Conservation (phyloP, 2,888 invertebrate species). For the Cenopis cana region DNA sequence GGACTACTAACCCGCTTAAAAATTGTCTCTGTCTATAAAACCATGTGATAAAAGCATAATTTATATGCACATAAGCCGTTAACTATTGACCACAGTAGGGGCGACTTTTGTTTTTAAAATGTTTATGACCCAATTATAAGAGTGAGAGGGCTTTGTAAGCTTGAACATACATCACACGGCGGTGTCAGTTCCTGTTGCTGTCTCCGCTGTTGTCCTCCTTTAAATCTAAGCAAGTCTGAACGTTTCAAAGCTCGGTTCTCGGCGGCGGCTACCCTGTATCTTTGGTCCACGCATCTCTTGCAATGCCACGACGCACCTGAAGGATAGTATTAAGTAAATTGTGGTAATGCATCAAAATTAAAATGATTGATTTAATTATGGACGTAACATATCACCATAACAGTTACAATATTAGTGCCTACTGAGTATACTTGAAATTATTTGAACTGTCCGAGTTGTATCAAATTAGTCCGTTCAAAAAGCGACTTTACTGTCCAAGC, state of each 20-base stretch:
- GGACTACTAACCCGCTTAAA: too few relatives aligned
- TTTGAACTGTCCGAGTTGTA: too few relatives aligned
- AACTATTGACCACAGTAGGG: too few relatives aligned
- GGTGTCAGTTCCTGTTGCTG: conserved; percentile 79
- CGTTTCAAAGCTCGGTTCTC: conserved; percentile 87
- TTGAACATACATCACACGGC: conserved; percentile 75
- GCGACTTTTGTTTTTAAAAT: too few relatives aligned
- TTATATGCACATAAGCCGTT: too few relatives aligned
- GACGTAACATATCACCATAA: not conserved
- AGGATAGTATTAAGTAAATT: not conserved
- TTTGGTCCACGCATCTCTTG: conserved; percentile 87
- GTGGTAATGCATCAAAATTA: not conserved
- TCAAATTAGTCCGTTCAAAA: too few relatives aligned
- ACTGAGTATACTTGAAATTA: too few relatives aligned
- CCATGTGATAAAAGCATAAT: too few relatives aligned
- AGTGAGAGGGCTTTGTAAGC: not conserved
- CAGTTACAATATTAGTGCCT: too few relatives aligned
- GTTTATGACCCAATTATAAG: not conserved
- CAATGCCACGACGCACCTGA: conserved; percentile 88
- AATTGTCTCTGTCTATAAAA: too few relatives aligned
- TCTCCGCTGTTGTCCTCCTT: conserved; percentile 82
- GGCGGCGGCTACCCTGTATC: conserved; percentile 84
- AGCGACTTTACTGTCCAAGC: too few relatives aligned
- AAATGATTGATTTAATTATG: not conserved
- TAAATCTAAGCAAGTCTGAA: conserved; percentile 86